phyloP scores from a whole-genome alignment of 64 coral and sea anemone genomes.

The Montipora foliosa region DNA sequence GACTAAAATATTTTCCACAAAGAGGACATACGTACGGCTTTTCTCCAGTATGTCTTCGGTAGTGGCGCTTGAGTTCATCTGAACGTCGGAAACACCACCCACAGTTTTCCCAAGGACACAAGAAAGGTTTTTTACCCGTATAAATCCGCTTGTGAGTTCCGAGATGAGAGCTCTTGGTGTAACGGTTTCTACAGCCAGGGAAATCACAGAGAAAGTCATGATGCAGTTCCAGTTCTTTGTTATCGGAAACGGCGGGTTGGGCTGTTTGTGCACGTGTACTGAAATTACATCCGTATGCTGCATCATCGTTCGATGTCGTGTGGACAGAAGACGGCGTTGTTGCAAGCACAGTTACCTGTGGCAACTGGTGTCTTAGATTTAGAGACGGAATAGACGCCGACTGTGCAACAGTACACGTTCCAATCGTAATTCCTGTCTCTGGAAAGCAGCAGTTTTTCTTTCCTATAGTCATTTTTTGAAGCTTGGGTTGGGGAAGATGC shows the following conservation, averaged over 20 bases:
- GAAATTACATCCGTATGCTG: neutral
- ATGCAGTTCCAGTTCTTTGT: slow-evolving; percentile 23
- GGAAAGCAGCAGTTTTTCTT: slow-evolving; percentile 44
- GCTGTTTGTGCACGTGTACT: neutral
- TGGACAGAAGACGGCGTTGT: neutral
- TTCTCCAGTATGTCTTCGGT: too few relatives aligned
- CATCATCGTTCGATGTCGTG: neutral
- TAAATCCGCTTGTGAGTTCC: slow-evolving; percentile 80
- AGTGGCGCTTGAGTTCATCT: too few relatives aligned
- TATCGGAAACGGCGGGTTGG: neutral
- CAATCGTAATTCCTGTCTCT: neutral
- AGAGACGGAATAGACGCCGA: neutral
- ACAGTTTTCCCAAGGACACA: slow-evolving; percentile 61
- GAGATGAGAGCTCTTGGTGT: slow-evolving; percentile 84
- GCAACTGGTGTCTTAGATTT: slow-evolving; percentile 19
- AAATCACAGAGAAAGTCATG: slow-evolving; percentile 81
- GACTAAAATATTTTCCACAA: too few relatives aligned
- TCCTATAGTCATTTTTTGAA: neutral
- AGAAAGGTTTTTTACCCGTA: slow-evolving; percentile 87
- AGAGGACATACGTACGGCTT: too few relatives aligned
- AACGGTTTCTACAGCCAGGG: slow-evolving; percentile 84
- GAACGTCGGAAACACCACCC: too few relatives aligned
- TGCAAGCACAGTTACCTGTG: slow-evolving; percentile 8
- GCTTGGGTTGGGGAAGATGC: slow-evolving; percentile 16
- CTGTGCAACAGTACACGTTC: neutral